These are phyloP conservation scores for Melanargia galathea DNA, from an alignment of 2,888 invertebrate genomes.

Conservation along the genomic window DNA sequence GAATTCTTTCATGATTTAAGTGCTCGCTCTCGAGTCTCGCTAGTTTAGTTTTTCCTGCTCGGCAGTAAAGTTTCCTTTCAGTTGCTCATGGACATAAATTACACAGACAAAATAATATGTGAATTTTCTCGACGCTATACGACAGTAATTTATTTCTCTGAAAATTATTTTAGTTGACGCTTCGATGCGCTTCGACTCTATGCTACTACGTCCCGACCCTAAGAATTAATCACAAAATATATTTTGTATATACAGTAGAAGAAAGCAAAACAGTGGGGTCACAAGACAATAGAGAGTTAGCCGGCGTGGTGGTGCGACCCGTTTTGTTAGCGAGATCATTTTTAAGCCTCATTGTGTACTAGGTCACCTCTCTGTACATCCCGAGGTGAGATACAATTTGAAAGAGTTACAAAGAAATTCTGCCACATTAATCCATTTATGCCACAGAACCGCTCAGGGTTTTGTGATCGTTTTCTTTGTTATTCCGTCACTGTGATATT, in stretches of 20 bases:
- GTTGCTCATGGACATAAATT: neutral
- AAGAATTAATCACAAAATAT: neutral
- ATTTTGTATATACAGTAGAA: neutral
- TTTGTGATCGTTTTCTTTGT: conserved; percentile 21
- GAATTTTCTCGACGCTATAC: too few relatives aligned
- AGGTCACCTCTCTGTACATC: conserved; percentile 30
- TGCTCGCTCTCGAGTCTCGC: neutral
- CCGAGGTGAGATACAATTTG: conserved; percentile 26
- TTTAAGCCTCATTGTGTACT: conserved; percentile 30
- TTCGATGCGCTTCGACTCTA: too few relatives aligned
- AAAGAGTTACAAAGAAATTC: conserved; percentile 26
- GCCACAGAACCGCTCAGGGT: conserved; percentile 7
- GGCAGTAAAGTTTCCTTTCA: too few relatives aligned
- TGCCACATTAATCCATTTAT: conserved; percentile 21
- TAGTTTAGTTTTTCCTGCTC: too few relatives aligned
- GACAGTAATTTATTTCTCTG: too few relatives aligned
- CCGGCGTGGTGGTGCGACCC: conserved; percentile 19
- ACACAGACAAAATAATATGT: too few relatives aligned
- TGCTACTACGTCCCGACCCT: neutral
- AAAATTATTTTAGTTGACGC: neutral
- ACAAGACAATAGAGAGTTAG: conserved; percentile 28
- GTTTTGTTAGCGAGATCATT: conserved; percentile 33
- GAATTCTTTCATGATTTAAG: conserved; percentile 8
- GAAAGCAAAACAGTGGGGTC: conserved; percentile 8
- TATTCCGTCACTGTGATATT: conserved; percentile 18